Base-by-base conservation (phyloP, 2,113 vertebrate species). In the Cyprinodon variegatus region DNA sequence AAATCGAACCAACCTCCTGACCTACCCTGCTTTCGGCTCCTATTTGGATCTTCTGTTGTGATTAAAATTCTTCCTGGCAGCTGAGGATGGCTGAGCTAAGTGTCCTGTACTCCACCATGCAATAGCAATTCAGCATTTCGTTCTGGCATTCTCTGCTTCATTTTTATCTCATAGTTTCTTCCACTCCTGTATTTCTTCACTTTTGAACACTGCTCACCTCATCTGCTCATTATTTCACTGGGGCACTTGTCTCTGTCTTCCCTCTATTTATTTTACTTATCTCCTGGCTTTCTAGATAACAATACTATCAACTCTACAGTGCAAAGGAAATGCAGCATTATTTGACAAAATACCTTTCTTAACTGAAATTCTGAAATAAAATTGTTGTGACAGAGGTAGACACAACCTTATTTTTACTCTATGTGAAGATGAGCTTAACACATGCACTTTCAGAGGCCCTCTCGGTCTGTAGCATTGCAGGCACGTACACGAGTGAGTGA, bases 61-160 rank as follows among this genome's bases (percentile, higher is more conserved):
- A 93, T 93, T 90, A 90, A 90, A 92, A 92, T 89, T 84, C 86
- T 90, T 85, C 70, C 87, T 89, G 93, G 86, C 86, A 87, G 83
- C 83, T 74, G 1, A 64, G 81, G 81, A 89, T 90, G 88, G 83
- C 91, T 89, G 88, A 88, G 86, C 86, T 85, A 88, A 89, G 81
- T 85, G 82, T 85, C 76, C 87, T 87, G 80, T 76, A 66, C 14
- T 79, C 81, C 74, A 38, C 77, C 39, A 43, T 81, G 81, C 78
- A 78, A 75, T 29, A 68, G 86, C 84, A 86, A 91, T 86, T 89
- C 89, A 90, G 86, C 91, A 81, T 80, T 88, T 85, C 79, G 87
- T 68, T 62, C 66, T 72, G 48, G 29, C 70, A n/a, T 73, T 81
- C 73, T 72, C 76, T 43, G 61, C 72, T 85, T 57, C 74, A 80